A percentile compares a stretch with the other conserved stretches of the same genome.
Evolutionary conservation across 37 sponge, comb jelly and placozoan species (phyloP).

Genomic region (Oscarella lobularis): DNA sequence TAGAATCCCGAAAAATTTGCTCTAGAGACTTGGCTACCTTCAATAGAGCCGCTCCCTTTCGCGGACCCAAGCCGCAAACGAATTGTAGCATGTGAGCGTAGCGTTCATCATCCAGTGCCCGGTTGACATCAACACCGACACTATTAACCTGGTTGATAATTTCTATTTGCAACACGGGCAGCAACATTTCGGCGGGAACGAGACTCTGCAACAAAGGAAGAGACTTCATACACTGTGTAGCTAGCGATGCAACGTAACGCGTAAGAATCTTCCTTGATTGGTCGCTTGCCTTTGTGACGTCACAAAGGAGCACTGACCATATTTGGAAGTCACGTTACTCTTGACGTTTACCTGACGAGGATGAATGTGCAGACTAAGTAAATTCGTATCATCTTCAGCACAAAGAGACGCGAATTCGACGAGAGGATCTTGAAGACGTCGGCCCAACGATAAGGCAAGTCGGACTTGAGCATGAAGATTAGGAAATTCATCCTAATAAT

Average conservation of each 20-base stretch:
- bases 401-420: conserved; percentile 63
- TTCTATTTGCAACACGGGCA: conserved; percentile 39
- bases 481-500: conserved; percentile 57
- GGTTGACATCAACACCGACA: conserved; percentile 88
- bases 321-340: not conserved
- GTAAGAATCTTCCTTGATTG: too few relatives aligned
- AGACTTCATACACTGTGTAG: not conserved
- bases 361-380: conserved; percentile 46
- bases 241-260: not conserved
- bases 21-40: conserved; percentile 52
- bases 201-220: conserved; percentile 9
- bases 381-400: conserved; percentile 38
- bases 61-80: conserved; percentile 89
- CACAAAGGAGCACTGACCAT: too few relatives aligned
- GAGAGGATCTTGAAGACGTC: conserved; percentile 71
- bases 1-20: not conserved
- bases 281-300: too few relatives aligned
- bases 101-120: conserved; percentile 58
- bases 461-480: conserved; percentile 51
- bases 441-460: conserved; percentile 75
- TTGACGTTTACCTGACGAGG: conserved; percentile 47
- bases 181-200: conserved; percentile 38
- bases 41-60: conserved; percentile 76
- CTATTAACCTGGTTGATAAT: conserved; percentile 62
- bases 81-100: conserved; percentile 40